Conservation (phyloP, 2,888 invertebrate species). For the Diadegma fenestrale region DNA sequence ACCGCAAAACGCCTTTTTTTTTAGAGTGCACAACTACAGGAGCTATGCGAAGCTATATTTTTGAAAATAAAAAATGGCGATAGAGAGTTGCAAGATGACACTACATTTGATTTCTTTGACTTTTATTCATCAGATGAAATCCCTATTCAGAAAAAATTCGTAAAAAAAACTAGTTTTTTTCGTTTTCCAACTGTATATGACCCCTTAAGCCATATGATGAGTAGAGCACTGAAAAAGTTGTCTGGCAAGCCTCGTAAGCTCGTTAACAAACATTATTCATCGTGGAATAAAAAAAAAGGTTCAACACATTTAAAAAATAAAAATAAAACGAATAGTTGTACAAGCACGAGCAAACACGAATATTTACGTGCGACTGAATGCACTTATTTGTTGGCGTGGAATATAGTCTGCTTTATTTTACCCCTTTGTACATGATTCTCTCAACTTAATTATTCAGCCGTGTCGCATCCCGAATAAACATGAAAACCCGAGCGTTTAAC, state of each 20-base stretch:
- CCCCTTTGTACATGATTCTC: constrained; percentile 13
- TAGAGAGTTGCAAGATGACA: too few relatives aligned
- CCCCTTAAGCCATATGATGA: too few relatives aligned
- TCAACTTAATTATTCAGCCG: constrained; percentile 24
- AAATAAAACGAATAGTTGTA: constrained; percentile 13
- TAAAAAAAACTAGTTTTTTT: too few relatives aligned
- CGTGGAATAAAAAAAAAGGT: neutral
- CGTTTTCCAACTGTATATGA: too few relatives aligned
- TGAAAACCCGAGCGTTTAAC: neutral
- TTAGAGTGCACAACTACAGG: too few relatives aligned
- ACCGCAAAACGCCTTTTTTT: too few relatives aligned
- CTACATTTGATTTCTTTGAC: too few relatives aligned
- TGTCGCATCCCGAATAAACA: constrained; percentile 14
- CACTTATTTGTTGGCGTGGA: neutral
- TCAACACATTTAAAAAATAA: constrained; percentile 12
- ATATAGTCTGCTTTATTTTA: constrained; percentile 14
- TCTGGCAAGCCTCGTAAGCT: neutral
- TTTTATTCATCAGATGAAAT: too few relatives aligned
- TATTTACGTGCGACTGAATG: constrained; percentile 23
- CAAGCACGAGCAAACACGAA: constrained; percentile 23
- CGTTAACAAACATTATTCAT: constrained; percentile 9
- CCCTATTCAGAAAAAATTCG: too few relatives aligned
- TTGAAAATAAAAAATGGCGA: too few relatives aligned
- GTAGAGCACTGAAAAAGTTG: neutral
- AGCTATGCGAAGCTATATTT: too few relatives aligned